Conservation (phyloP, 2,888 invertebrate genomes). For the Trypoxylon attenuatum region DNA sequence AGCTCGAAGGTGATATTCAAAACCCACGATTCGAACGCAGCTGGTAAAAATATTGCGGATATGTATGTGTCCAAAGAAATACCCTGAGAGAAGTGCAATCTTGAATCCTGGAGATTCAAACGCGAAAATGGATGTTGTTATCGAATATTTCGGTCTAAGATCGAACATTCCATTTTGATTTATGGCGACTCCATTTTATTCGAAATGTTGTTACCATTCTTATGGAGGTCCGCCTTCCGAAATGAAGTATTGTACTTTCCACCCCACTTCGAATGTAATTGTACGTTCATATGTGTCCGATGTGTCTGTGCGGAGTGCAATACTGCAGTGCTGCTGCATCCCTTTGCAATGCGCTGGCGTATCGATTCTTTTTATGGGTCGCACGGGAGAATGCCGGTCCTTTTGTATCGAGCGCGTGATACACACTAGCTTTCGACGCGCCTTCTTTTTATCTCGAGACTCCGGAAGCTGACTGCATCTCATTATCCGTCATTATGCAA, state of each 20-base stretch:
- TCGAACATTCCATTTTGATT: too few species aligned
- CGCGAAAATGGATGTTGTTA: too few species aligned
- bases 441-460: constrained; percentile 28
- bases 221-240: too few species aligned
- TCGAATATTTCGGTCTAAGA: neutral
- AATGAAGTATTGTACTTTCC: neutral
- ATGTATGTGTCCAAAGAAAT: neutral
- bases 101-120: neutral
- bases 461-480: constrained; percentile 36
- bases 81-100: neutral
- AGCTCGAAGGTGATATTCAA: neutral
- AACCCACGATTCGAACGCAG: neutral
- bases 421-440: neutral
- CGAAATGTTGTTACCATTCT: neutral
- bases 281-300: constrained; percentile 1
- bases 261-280: constrained; percentile 1
- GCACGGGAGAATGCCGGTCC: constrained; percentile 5
- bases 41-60: neutral
- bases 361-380: constrained; percentile 22
- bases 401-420: constrained; percentile 25
- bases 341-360: constrained; percentile 6
- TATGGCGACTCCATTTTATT: too few species aligned
- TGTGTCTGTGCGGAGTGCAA: constrained; percentile 1
- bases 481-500: constrained; percentile 39
- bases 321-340: neutral